Evolutionary conservation across 2,888 invertebrate genomes (phyloP).

Genomic region (Lamellibrachia columna): DNA sequence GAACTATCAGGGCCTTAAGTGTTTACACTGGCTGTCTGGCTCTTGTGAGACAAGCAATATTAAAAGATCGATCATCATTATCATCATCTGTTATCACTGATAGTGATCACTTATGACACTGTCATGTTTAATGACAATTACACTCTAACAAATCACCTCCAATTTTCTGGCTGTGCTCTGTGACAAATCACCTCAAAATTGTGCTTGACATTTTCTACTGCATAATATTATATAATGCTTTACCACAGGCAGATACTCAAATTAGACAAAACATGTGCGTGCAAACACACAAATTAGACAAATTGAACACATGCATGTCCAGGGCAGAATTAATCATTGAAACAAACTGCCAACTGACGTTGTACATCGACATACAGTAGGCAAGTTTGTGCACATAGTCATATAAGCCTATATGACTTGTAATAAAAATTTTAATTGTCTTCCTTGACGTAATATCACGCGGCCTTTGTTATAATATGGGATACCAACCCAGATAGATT

Average conservation of each 20-base stretch:
- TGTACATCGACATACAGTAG: too few relatives aligned
- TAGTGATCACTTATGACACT: not conserved
- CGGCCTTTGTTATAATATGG: too few relatives aligned
- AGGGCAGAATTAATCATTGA: not conserved
- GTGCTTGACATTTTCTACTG: not conserved
- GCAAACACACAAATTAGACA: not conserved
- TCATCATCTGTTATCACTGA: not conserved
- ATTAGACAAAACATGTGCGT: not conserved
- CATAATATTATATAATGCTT: not conserved
- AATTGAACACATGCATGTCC: not conserved
- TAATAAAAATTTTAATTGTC: too few relatives aligned
- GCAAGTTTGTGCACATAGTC: too few relatives aligned
- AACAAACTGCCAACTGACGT: not conserved
- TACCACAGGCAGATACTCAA: not conserved
- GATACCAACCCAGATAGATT: too few relatives aligned
- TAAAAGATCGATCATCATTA: not conserved
- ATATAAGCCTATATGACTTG: too few relatives aligned
- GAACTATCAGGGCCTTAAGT: not conserved
- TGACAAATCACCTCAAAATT: not conserved
- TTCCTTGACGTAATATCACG: too few relatives aligned
- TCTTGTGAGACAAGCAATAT: not conserved
- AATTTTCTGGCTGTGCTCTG: not conserved
- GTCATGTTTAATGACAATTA: not conserved
- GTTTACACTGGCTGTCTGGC: not conserved
- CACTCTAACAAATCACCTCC: not conserved